Evolutionary conservation across 2,797 vertebrate species (phyloP).

Genomic region (Schizopygopsis pylzovi): DNA sequence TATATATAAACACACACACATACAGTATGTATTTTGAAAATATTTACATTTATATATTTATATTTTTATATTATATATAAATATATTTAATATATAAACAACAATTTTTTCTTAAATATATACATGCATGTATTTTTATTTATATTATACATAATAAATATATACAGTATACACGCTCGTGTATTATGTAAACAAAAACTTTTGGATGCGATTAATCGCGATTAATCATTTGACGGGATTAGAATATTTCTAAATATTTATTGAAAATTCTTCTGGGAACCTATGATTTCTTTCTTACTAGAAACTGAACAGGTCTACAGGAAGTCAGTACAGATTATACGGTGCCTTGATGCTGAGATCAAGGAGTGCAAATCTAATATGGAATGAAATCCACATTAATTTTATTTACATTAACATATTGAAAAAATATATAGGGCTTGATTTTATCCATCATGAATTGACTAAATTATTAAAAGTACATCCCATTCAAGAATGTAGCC

Average conservation of each 20-base stretch:
- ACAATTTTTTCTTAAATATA: too few relatives aligned
- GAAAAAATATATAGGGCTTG: not conserved
- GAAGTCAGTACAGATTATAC: not conserved
- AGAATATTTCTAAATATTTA: not conserved
- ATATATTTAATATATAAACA: too few relatives aligned
- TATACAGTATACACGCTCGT: too few relatives aligned
- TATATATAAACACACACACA: not conserved
- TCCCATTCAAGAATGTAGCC: not conserved
- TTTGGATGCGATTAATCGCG: not conserved
- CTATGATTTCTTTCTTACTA: not conserved
- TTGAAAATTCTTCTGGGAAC: not conserved
- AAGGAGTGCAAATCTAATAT: not conserved
- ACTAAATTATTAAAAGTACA: not conserved
- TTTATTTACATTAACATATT: not conserved
- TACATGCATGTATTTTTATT: too few relatives aligned
- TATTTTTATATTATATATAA: too few relatives aligned
- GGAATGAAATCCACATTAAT: not conserved
- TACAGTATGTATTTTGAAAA: too few relatives aligned
- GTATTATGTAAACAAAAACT: not conserved
- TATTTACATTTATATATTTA: not conserved
- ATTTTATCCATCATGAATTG: not conserved
- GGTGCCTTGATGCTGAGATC: not conserved
- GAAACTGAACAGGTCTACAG: not conserved
- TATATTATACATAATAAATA: too few relatives aligned
- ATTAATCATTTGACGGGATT: not conserved